Conservation (phyloP, 2,888 invertebrate genomes). For the Neoascia interrupta region DNA sequence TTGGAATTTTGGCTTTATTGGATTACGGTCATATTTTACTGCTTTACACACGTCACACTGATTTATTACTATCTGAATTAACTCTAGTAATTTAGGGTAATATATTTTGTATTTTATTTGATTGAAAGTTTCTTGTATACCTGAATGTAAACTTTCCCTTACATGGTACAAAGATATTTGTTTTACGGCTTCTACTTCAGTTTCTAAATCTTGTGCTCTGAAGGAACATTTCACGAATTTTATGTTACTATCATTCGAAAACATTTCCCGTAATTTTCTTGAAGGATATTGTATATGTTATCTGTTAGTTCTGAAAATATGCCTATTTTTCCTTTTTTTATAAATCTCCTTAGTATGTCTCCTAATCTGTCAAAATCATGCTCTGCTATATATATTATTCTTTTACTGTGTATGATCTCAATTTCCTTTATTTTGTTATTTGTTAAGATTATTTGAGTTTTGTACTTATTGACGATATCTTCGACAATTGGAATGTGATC, state of each 20-base stretch:
- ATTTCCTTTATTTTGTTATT: conserved; percentile 2
- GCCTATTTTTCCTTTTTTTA: conserved; percentile 60
- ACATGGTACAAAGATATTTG: conserved; percentile 61
- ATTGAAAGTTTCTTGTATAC: conserved; percentile 66
- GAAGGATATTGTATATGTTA: conserved; percentile 58
- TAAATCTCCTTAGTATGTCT: conserved; percentile 61
- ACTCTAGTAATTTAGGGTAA: conserved; percentile 55
- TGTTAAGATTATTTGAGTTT: conserved; percentile 11
- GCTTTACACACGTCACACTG: conserved; percentile 23
- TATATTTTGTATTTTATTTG: conserved; percentile 68
- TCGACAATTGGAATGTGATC: conserved; percentile 6
- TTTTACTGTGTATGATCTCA: conserved; percentile 6
- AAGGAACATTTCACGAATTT: conserved; percentile 66
- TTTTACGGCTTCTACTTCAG: conserved; percentile 62
- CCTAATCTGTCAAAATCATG: conserved; percentile 24
- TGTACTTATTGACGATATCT: conserved; percentile 1
- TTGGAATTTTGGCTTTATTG: conserved; percentile 49
- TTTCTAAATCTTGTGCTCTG: conserved; percentile 64
- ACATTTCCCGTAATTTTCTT: conserved; percentile 67
- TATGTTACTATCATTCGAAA: conserved; percentile 56
- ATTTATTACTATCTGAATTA: conserved; percentile 13
- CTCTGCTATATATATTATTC: conserved; percentile 5
- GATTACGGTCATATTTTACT: conserved; percentile 3
- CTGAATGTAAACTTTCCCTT: conserved; percentile 67
- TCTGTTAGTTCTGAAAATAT: conserved; percentile 62